Conservation (phyloP, 2,797 vertebrate genomes). For the Malacoctenus gilli region DNA sequence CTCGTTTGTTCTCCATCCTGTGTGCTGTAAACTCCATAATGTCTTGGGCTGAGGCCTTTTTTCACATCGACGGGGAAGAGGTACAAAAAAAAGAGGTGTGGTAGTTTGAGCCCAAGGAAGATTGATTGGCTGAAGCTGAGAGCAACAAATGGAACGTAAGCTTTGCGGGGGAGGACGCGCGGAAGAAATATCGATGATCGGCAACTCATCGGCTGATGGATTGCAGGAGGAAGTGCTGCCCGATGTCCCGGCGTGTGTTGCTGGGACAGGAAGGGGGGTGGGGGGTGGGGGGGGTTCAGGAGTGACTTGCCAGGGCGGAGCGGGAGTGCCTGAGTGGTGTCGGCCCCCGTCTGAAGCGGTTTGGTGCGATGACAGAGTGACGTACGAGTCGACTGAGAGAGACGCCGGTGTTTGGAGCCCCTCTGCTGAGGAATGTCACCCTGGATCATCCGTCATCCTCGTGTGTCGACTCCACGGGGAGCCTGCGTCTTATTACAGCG, state of each 20-base stretch:
- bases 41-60: slow-evolving; percentile 1
- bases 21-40: slow-evolving; percentile 5
- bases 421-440: slow-evolving; percentile 7
- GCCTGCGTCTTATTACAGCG: slow-evolving; percentile 28
- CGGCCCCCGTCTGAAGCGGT: slow-evolving; percentile 13
- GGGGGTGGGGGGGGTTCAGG: slow-evolving; percentile 25
- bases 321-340: slow-evolving; percentile 15
- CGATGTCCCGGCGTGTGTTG: slow-evolving; percentile 46
- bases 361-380: slow-evolving; percentile 20
- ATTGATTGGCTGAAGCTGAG: slow-evolving; percentile 26
- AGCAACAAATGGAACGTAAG: slow-evolving; percentile 49
- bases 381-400: slow-evolving; percentile 9
- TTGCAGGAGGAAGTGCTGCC: slow-evolving; percentile 67
- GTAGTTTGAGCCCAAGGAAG: slow-evolving; percentile 16
- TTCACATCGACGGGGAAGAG: slow-evolving; percentile 3
- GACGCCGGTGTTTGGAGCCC: slow-evolving; percentile 4
- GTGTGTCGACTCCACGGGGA: slow-evolving; percentile 33
- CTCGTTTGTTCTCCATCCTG: slow-evolving; percentile 4
- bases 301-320: slow-evolving; percentile 46
- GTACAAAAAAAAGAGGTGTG: slow-evolving; percentile 36
- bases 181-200: slow-evolving; percentile 73
- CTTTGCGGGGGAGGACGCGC: slow-evolving; percentile 49
- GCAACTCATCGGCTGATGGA: slow-evolving; percentile 70
- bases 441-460: slow-evolving; percentile 43
- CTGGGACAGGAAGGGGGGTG: too few species aligned